Base-by-base conservation (phyloP, 1,140 invertebrate genomes). In the Pachyrhynchus sulphureomaculatus region DNA sequence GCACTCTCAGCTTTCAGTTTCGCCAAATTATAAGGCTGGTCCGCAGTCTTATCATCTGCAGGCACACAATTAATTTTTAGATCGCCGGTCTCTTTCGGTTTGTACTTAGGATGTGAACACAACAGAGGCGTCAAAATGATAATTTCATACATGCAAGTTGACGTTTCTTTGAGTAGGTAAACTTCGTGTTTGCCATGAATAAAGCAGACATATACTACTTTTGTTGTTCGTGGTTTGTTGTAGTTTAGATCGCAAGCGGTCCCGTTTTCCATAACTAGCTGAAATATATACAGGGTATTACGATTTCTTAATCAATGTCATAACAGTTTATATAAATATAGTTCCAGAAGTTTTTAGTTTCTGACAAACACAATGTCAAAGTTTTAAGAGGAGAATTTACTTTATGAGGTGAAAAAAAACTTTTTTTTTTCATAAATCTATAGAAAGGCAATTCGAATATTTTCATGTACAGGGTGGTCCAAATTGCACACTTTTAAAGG, bases 71-170 rank as follows among this genome's bases (percentile, higher is more conserved):
- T 85, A 29, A 97, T 95, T 47, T 86, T 78, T 74, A 91, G 68
- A 86, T 93, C 89, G 9, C 84, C 88, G 4, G 86, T 84, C 66
- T 91, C 88, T 71, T 90, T 87, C 0, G 91, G 87, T 72, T 88
- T 93, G 70, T 93, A 98, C 66, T 87, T 85, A 1, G 94, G 93
- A 83, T 98, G 95, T 47, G 79, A 77, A 74, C 96, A 99, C 0
- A 98, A 79, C 9, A 89, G 75, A 2, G 91, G 87, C 1, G 94
- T 92, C 4, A 96, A 78, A 8, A 96, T 88, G 21, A 95, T 84
- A 8, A 91, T 86, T 78, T 96, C 93, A 77, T 99, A 99, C 78
- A 95, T 91, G 74, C 96, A 99, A 0, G 90, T 95, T 0, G 92
- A 90, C 0, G 86, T 90, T 79, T 99, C 96, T 73, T 96, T 95